Conservation (phyloP, 2,113 vertebrate species). For the Cynocephalus volans region DNA sequence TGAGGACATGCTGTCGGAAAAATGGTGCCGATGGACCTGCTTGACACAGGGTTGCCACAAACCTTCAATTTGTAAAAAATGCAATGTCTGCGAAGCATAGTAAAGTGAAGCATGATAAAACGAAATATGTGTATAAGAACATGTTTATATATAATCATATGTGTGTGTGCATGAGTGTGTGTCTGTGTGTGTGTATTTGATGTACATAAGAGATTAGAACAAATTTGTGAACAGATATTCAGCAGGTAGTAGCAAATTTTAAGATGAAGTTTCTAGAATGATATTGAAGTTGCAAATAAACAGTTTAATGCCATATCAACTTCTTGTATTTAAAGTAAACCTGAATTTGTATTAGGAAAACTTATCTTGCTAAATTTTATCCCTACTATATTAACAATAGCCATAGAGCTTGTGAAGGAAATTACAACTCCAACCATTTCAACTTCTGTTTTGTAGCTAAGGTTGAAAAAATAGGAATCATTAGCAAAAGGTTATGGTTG, state of each 20-base stretch:
- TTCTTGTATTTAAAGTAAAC: conserved; percentile 2
- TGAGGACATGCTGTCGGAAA: too few relatives aligned
- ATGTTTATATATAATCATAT: neutral
- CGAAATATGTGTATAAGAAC: neutral
- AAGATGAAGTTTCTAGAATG: neutral
- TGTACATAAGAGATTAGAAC: neutral
- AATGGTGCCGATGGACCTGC: too few relatives aligned
- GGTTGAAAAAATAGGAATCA: neutral
- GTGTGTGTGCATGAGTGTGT: neutral
- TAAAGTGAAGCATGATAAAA: too few relatives aligned
- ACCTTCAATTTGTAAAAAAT: too few relatives aligned
- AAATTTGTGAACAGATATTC: neutral
- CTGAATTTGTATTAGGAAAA: neutral
- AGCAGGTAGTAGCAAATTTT: neutral
- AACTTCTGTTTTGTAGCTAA: conserved; percentile 36
- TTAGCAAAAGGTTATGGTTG: neutral
- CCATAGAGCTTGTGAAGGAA: neutral
- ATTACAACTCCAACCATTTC: neutral
- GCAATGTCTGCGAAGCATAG: too few relatives aligned
- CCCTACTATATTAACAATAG: neutral
- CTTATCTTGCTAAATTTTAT: neutral
- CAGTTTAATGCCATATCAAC: neutral
- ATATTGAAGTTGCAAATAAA: neutral
- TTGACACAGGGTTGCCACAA: too few relatives aligned
- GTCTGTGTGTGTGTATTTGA: neutral